A percentile compares a stretch with the other conserved stretches of the same genome.
Conservation (phyloP, 2,113 vertebrate species). For the Sylvia atricapilla region DNA sequence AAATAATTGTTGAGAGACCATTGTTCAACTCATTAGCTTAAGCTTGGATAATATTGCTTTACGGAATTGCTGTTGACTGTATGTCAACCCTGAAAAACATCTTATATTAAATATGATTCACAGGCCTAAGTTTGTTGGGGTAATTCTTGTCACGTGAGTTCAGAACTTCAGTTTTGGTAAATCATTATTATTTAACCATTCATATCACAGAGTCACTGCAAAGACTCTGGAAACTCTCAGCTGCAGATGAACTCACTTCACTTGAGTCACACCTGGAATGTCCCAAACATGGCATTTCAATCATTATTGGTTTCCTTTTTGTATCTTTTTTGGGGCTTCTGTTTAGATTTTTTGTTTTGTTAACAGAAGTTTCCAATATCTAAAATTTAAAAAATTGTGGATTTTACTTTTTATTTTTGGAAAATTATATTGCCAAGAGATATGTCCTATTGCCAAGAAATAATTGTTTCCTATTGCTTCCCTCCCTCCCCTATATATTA, state of each 20-base stretch:
- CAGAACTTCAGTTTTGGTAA: not conserved
- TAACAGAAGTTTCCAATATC: not conserved
- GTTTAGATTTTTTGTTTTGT: not conserved
- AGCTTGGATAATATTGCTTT: not conserved
- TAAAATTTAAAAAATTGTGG: not conserved
- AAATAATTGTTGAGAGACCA: not conserved
- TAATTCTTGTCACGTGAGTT: not conserved
- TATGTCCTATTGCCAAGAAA: not conserved
- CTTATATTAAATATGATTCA: not conserved
- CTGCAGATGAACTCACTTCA: not conserved
- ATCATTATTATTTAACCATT: not conserved
- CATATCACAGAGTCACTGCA: not conserved
- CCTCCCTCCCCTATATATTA: not conserved
- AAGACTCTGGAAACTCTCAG: not conserved
- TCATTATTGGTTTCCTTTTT: not conserved
- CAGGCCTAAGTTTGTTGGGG: not conserved
- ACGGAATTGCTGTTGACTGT: not conserved
- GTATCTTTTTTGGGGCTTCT: not conserved
- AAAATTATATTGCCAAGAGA: not conserved
- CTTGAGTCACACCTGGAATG: not conserved
- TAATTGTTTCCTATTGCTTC: not conserved
- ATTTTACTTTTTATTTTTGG: not conserved
- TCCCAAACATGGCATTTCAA: not conserved
- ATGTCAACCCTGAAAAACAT: not conserved
- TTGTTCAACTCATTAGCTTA: not conserved